Percentiles rank a stretch among this genome's conserved stretches.
These are phyloP conservation scores for Rhizomys pruinosus DNA, from an alignment of 2,113 vertebrate species.

Conservation along the genomic window DNA sequence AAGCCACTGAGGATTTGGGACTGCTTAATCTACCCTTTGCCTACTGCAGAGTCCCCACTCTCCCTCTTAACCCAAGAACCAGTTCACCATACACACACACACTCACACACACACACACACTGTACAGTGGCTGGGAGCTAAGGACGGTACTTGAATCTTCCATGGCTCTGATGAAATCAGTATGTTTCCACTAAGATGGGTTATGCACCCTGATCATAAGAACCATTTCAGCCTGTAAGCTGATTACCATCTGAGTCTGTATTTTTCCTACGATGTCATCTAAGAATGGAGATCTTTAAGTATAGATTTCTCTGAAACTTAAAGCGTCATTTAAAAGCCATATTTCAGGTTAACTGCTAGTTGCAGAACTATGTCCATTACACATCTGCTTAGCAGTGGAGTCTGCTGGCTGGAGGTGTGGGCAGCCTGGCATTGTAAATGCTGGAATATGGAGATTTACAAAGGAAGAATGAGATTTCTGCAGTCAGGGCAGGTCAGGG, in stretches of 20 bases:
- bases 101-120: background rate
- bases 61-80: background rate
- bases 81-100: background rate
- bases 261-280: slow-evolving; percentile 11
- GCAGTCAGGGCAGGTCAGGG: background rate
- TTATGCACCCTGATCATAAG: slow-evolving; percentile 48
- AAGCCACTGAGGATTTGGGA: background rate
- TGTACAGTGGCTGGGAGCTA: background rate
- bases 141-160: slow-evolving; percentile 14
- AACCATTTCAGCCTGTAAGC: slow-evolving; percentile 6
- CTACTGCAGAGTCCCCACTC: background rate
- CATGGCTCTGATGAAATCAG: background rate
- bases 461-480: background rate
- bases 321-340: slow-evolving; percentile 30
- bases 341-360: background rate
- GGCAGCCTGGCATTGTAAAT: background rate
- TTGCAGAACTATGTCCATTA: accelerated
- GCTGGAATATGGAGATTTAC: background rate
- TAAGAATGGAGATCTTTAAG: background rate
- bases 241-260: slow-evolving; percentile 10
- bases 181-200: background rate
- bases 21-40: background rate
- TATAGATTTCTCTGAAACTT: background rate
- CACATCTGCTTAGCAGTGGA: background rate
- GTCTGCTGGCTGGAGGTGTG: background rate